A percentile compares a stretch with the other conserved stretches of the same genome.
These are phyloP conservation scores for Motacilla alba DNA, from an alignment of 2,113 vertebrate genomes.

Conservation along the genomic window DNA sequence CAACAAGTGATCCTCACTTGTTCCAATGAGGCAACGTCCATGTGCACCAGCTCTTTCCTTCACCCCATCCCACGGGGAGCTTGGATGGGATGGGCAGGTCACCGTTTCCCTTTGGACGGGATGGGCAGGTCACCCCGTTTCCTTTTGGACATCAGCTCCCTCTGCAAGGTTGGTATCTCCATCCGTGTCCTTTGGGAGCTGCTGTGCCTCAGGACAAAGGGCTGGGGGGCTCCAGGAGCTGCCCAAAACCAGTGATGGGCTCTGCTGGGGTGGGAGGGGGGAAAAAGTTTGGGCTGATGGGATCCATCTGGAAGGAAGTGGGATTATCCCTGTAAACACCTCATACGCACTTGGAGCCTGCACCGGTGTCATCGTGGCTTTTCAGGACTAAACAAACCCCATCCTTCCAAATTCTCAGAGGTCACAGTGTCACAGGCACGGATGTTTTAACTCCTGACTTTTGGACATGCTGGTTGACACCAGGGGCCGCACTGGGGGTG, in stretches of 20 bases:
- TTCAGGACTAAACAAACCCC: not conserved
- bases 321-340: not conserved
- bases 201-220: not conserved
- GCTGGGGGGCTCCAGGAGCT: not conserved
- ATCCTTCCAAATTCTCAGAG: not conserved
- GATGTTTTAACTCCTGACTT: not conserved
- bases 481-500: rapidly evolving
- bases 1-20: not conserved
- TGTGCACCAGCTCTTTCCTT: rapidly evolving
- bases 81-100: not conserved
- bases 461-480: not conserved
- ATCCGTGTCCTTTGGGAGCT: rapidly evolving
- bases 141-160: not conserved
- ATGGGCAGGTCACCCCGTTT: rapidly evolving
- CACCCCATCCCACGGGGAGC: rapidly evolving
- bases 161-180: rapidly evolving
- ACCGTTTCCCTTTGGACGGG: rapidly evolving
- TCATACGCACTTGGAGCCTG: rapidly evolving
- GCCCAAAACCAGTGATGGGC: not conserved
- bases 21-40: not conserved
- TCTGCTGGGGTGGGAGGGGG: not conserved
- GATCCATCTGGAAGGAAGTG: not conserved
- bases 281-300: not conserved
- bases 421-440: not conserved
- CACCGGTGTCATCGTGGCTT: not conserved